These are phyloP conservation scores for Ferrisia virgata DNA, from an alignment of 2,888 invertebrate species.

Conservation along the genomic window DNA sequence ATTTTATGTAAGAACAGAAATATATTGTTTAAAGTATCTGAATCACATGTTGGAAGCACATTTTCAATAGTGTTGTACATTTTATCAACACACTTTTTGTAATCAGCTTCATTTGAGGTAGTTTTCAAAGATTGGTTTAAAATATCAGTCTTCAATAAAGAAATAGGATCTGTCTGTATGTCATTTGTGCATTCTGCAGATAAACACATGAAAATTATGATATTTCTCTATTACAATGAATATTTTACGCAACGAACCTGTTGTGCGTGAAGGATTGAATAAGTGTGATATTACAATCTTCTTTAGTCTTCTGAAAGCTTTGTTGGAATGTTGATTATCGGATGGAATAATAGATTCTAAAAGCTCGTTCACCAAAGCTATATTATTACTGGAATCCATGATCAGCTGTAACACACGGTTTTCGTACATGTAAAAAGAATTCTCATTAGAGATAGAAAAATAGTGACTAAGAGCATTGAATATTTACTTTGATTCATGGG, in stretches of 20 bases:
- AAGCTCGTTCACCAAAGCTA: background rate
- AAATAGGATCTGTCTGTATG: background rate
- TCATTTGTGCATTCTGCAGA: background rate
- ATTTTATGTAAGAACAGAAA: background rate
- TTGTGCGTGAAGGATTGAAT: background rate
- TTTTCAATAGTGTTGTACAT: background rate
- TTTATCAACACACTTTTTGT: background rate
- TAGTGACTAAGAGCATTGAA: background rate
- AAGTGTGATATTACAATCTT: background rate
- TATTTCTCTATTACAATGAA: background rate
- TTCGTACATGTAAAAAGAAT: background rate
- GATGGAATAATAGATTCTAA: background rate
- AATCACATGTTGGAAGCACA: background rate
- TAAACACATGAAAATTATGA: background rate
- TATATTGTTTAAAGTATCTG: background rate
- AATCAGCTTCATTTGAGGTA: background rate
- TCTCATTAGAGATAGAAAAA: background rate
- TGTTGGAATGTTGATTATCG: background rate
- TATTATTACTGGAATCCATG: background rate
- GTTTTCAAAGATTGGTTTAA: background rate
- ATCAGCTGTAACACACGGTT: background rate
- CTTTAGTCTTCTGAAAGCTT: background rate
- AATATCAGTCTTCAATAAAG: conserved; percentile 8
- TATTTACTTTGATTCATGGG: background rate
- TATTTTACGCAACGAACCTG: background rate